Evolutionary conservation across 2,113 vertebrate genomes (phyloP).

Genomic region (Lanius ludovicianus): DNA sequence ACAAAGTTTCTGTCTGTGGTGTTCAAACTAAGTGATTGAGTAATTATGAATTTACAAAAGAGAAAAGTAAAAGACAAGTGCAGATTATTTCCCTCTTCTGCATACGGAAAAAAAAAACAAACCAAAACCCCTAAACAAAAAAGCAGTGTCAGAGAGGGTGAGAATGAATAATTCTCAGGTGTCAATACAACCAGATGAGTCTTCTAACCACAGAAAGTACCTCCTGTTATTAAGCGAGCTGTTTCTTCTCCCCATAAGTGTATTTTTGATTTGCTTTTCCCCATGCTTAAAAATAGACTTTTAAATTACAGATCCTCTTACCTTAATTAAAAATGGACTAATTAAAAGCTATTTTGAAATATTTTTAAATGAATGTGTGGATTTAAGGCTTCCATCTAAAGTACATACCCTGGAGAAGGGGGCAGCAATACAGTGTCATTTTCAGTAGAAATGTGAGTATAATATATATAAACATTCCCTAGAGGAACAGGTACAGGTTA

Average conservation of each 20-base stretch:
- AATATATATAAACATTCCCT: not conserved
- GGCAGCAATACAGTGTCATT: not conserved
- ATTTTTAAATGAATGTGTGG: not conserved
- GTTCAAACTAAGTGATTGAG: not conserved
- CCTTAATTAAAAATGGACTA: not conserved
- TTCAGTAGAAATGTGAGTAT: not conserved
- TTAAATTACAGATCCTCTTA: not conserved
- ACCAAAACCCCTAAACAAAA: rapidly evolving
- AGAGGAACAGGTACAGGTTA: not conserved
- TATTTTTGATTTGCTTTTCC: not conserved
- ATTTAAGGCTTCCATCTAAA: not conserved
- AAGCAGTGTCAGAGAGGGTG: not conserved
- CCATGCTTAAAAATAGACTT: not conserved
- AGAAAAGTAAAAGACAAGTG: not conserved
- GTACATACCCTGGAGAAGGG: not conserved
- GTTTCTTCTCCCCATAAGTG: not conserved
- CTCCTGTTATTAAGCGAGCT: not conserved
- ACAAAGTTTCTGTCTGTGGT: not conserved
- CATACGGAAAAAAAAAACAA: not conserved
- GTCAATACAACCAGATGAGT: constrained; percentile 8
- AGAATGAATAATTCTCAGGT: not conserved
- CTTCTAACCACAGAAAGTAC: constrained; percentile 21
- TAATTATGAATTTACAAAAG: not conserved
- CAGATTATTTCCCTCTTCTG: not conserved
- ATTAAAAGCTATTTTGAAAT: not conserved